These are phyloP conservation scores for Semotilus atromaculatus DNA, from an alignment of 2,797 vertebrate genomes.

Conservation along the genomic window DNA sequence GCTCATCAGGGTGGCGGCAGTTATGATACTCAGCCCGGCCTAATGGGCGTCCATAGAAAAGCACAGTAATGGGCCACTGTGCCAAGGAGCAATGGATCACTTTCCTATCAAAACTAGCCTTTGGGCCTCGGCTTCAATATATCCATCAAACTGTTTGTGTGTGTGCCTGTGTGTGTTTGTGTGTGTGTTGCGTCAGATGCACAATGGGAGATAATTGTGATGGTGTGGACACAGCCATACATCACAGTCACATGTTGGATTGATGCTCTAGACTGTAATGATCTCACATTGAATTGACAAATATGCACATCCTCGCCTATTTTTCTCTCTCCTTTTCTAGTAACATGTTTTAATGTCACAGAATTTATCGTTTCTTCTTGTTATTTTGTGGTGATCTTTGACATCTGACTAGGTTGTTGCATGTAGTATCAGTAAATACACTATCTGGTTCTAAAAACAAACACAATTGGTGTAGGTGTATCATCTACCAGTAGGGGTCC, in stretches of 20 bases:
- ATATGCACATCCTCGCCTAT: constrained; percentile 55
- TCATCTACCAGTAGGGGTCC: neutral
- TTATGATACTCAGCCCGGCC: constrained; percentile 36
- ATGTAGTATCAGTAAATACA: neutral
- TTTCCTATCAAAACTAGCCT: constrained; percentile 67
- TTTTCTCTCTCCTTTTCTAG: constrained; percentile 9
- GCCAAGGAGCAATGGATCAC: constrained; percentile 58
- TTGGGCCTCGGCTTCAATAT: constrained; percentile 58
- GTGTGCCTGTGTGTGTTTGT: neutral
- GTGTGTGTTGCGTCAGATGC: constrained; percentile 56
- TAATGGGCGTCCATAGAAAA: constrained; percentile 37
- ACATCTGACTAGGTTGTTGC: neutral
- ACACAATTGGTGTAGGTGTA: neutral
- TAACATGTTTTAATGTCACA: constrained; percentile 18
- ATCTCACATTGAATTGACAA: constrained; percentile 52
- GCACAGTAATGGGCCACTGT: constrained; percentile 40
- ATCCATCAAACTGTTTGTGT: constrained; percentile 65
- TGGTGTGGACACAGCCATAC: constrained; percentile 67
- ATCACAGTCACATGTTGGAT: constrained; percentile 64
- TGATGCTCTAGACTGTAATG: constrained; percentile 54
- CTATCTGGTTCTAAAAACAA: neutral
- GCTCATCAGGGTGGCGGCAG: constrained; percentile 35
- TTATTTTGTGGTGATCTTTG: neutral
- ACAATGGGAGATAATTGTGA: constrained; percentile 71
- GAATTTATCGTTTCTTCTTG: neutral